Percentiles rank a stretch among this genome's conserved stretches.
phyloP scores from a whole-genome alignment of 2,113 vertebrate genomes.

The Turnix velox region DNA sequence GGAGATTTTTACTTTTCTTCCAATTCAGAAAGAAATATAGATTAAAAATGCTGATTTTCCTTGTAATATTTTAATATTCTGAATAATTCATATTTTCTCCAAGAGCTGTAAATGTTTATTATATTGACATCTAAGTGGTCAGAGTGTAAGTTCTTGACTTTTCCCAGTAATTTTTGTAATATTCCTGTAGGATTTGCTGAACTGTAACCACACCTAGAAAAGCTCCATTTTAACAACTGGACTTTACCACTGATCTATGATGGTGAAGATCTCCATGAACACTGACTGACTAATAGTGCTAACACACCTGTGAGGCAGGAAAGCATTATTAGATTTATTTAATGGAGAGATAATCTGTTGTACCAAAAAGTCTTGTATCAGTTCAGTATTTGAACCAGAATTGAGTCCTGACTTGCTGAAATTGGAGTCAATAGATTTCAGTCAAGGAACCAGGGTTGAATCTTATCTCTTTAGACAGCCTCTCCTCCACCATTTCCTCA shows the following conservation, averaged over 20 bases:
- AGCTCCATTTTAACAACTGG: not conserved
- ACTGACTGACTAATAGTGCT: not conserved
- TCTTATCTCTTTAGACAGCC: not conserved
- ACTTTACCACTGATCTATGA: not conserved
- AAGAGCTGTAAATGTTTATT: not conserved
- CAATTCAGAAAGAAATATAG: not conserved
- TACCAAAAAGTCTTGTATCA: not conserved
- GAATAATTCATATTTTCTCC: not conserved
- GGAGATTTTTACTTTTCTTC: not conserved
- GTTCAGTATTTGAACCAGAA: not conserved
- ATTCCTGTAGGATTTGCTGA: not conserved
- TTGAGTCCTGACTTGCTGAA: not conserved
- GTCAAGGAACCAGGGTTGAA: not conserved
- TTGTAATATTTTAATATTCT: not conserved
- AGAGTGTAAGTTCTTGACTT: not conserved
- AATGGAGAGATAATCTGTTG: not conserved
- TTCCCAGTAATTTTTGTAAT: not conserved
- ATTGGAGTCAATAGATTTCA: not conserved
- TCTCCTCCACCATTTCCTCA: not conserved
- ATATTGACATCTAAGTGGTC: not conserved
- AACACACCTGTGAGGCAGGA: not conserved
- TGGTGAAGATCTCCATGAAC: not conserved
- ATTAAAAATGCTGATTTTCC: not conserved
- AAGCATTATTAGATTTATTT: not conserved
- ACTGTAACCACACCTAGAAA: not conserved